These are phyloP conservation scores for Chascanopsetta lugubris DNA, from an alignment of 2,113 vertebrate species.

Conservation along the genomic window DNA sequence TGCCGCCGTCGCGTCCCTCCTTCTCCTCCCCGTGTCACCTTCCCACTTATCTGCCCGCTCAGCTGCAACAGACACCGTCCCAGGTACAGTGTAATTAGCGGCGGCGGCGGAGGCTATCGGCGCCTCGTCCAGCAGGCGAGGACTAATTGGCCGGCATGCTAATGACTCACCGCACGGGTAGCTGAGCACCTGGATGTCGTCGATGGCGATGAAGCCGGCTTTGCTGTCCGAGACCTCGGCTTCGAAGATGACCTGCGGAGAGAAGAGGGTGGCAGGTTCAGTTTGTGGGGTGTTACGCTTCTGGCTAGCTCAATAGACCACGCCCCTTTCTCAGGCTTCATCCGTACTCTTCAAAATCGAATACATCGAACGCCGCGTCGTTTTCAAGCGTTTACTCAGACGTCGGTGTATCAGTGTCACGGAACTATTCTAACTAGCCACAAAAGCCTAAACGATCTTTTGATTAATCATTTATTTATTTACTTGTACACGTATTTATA, in stretches of 20 bases:
- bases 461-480: too few relatives aligned
- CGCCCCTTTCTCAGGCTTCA: too few relatives aligned
- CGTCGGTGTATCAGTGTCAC: too few relatives aligned
- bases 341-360: too few relatives aligned
- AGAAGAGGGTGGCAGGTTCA: background rate
- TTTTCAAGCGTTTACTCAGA: too few relatives aligned
- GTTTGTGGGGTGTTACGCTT: too few relatives aligned
- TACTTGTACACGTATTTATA: too few relatives aligned
- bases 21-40: slow-evolving; percentile 73
- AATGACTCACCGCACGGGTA: slow-evolving; percentile 97
- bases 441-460: too few relatives aligned
- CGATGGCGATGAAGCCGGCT: slow-evolving; percentile 95
- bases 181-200: slow-evolving; percentile 98
- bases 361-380: too few relatives aligned
- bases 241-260: slow-evolving; percentile 96
- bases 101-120: slow-evolving; percentile 73
- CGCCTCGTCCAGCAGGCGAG: slow-evolving; percentile 80
- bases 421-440: too few relatives aligned
- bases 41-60: slow-evolving; percentile 75
- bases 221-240: slow-evolving; percentile 93
- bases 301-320: too few relatives aligned
- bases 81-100: slow-evolving; percentile 79
- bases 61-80: slow-evolving; percentile 74
- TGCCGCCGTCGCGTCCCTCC: slow-evolving; percentile 31
- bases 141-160: slow-evolving; percentile 84